Percentiles rank a stretch among this genome's conserved stretches.
Conservation (phyloP, 2,113 vertebrate genomes). For the Labeo catla region DNA sequence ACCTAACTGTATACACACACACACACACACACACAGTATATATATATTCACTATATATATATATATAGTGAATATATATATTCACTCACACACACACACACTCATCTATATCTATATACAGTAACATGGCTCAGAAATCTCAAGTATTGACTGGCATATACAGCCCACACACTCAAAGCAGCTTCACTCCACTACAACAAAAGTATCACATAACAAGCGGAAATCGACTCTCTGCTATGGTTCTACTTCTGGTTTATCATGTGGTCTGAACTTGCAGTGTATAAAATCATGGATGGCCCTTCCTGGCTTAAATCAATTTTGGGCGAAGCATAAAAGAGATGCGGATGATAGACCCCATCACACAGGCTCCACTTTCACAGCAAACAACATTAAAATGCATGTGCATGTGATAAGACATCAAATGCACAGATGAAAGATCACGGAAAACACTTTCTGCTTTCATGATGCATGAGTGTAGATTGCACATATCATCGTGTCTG, state of each 20-base stretch:
- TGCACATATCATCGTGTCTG: conserved; percentile 14
- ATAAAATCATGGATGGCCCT: neutral
- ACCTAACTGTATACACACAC: no score
- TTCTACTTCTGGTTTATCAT: neutral
- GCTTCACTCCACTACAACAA: neutral
- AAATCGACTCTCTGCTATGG: neutral
- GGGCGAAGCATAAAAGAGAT: conserved; percentile 9
- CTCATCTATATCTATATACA: neutral
- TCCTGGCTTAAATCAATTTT: conserved; percentile 16
- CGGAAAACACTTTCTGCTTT: conserved; percentile 17
- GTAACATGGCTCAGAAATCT: neutral
- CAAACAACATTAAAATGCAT: conserved; percentile 41
- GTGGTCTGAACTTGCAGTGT: neutral
- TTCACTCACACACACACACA: neutral
- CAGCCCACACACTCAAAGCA: neutral
- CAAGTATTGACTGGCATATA: neutral
- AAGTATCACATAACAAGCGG: neutral
- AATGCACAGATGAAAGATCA: conserved; percentile 36
- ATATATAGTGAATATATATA: neutral
- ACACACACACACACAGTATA: no score
- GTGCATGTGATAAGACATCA: conserved; percentile 39
- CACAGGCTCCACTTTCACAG: conserved; percentile 32
- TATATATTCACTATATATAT: neutral
- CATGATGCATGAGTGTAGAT: conserved; percentile 4
- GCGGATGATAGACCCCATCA: conserved; percentile 29